Evolutionary conservation across 2,888 invertebrate genomes (phyloP), one percentile per base, ranked within the genome.

Genomic region (Platerodrilus igneus): DNA sequence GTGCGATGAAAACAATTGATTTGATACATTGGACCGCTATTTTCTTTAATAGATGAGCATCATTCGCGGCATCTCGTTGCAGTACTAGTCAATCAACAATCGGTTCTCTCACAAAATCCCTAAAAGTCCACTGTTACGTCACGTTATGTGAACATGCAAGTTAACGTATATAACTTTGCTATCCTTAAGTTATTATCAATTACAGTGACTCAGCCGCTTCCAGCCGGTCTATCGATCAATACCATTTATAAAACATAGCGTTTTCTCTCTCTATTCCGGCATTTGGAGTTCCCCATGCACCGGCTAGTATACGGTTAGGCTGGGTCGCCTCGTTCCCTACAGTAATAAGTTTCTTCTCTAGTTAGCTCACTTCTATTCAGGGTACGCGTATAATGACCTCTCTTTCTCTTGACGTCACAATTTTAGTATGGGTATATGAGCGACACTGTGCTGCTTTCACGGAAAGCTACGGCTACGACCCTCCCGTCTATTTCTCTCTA

Each of bases 151-250:
- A 31, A 29, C 26, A 36, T 41, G 41, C 33, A 38, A 36, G 37
- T 40, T 42, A 45, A 45, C 44, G 37, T 45, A 40, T n/a, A n/a
- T 23, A 32, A 27, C 27, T 29, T 55, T 57, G 64, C 65, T 64
- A 64, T 66, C 64, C 62, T 63, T 63, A 65, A 64, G 63, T 66
- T 67, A 68, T 68, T 68, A 68, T 68, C 67, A 68, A 68, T 68
- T 68, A 68, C 67, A 66, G 68, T 68, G 68, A 68, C 67, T 68
- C 68, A 68, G 67, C 66, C 66, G 66, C 64, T 66, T 62, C 60
- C 58, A 58, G 60, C 67, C 64, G 60, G 66, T 62, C 53, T 58
- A 50, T 57, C 54, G 65, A 62, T 64, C 67, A 58, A 59, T 58
- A 56, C 67, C 63, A 66, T 64, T 65, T 64, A 65, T 66, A 65